Evolutionary conservation across 2,113 vertebrate species (phyloP), one percentile per base, ranked within the genome.

Genomic region (Noturus placidus): DNA sequence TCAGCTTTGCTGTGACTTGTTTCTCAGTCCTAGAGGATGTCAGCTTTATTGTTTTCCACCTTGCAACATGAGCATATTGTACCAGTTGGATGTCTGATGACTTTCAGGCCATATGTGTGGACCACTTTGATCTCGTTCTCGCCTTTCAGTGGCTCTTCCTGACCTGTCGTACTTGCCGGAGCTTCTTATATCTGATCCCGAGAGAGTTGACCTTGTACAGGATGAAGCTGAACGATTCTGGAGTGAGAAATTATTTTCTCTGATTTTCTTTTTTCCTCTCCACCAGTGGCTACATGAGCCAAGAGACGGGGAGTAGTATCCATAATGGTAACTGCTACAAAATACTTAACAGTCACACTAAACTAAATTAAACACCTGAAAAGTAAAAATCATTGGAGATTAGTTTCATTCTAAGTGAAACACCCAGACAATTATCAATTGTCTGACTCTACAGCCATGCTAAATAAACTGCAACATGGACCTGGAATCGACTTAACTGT

Each of bases 51-150:
- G 79, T 61, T 82, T 59, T 38, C 35, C 56, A 82, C 57, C 56
- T 61, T 11, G 13, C 33, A 3, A 11, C 15, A 6, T 61, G 56
- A 61, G 57, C 20, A 42, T 82, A 42, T 61, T 61, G 79, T 82
- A 61, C 79, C 79, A 61, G 79, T 56, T 82, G 79, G 79, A 61
- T 38, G 79, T 82, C 22, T 82, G 33, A 82, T 61, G 79, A 82
- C 56, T 82, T 82, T 61, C 35, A 61, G 57, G 56, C 33, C 79
- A 42, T 82, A 82, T 61, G 54, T 35, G 17, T 35, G 78, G 54
- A 57, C 4, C 1, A 22, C 79, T 82, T 82, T 82, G 79, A 82
- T 82, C 79, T 82, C 13, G 1, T 15, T 61, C 42, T 82, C 5
- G 17, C 20, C 57, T 61, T 61, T 82, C 52, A 6, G 33, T 0